These are phyloP conservation scores for Aplodontia rufa DNA, from an alignment of 2,113 vertebrate species.

Conservation along the genomic window DNA sequence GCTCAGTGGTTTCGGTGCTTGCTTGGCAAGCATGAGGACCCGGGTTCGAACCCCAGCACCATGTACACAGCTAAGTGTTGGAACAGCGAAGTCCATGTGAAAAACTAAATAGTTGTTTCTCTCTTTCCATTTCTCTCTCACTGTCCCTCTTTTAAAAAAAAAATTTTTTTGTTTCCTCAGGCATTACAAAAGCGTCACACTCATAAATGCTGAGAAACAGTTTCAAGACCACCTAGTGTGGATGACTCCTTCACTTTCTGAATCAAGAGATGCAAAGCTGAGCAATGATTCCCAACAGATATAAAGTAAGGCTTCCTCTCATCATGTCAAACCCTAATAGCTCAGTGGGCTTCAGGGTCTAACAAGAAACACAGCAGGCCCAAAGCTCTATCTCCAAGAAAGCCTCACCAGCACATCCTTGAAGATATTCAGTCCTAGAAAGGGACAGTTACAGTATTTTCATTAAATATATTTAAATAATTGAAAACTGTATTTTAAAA, in stretches of 20 bases:
- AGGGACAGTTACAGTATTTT: neutral
- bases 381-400: neutral
- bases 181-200: neutral
- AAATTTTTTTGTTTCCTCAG: neutral
- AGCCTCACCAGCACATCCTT: neutral
- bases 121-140: too few relatives aligned
- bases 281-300: neutral
- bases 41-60: too few relatives aligned
- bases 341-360: neutral
- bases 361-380: neutral
- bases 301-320: neutral
- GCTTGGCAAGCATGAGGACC: too few relatives aligned
- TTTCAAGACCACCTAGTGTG: neutral
- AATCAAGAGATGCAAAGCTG: neutral
- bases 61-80: too few relatives aligned
- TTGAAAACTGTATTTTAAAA: neutral
- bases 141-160: too few relatives aligned
- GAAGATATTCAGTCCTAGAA: neutral
- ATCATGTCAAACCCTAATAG: neutral
- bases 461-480: slow-evolving; percentile 25
- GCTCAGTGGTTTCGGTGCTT: too few relatives aligned
- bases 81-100: too few relatives aligned
- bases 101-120: too few relatives aligned
- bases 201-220: slow-evolving; percentile 25
- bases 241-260: neutral